Conservation (phyloP, 2,888 invertebrate species). For the Hecatera dysodea region DNA sequence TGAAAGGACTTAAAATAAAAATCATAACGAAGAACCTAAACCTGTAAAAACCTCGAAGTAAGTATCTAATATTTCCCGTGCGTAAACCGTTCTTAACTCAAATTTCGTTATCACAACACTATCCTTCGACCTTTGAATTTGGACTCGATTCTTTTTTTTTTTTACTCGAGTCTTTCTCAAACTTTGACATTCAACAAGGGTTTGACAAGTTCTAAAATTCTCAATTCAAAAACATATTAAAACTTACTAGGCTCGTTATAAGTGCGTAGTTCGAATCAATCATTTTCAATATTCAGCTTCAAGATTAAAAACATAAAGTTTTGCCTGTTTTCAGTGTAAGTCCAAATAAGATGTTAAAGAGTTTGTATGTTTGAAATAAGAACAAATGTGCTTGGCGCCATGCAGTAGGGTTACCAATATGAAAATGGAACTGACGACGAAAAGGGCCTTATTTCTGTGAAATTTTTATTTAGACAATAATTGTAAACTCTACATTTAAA, state of each 20-base stretch:
- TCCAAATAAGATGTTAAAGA: slow-evolving; percentile 31
- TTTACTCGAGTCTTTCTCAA: not conserved
- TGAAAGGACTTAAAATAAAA: too few species aligned
- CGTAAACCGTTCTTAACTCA: too few species aligned
- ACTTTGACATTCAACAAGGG: not conserved
- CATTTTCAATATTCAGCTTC: not conserved
- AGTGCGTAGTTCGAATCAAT: not conserved
- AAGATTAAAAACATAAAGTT: not conserved
- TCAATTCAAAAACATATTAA: too few species aligned
- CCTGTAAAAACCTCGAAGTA: too few species aligned
- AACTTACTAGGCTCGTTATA: not conserved
- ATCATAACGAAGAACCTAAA: too few species aligned
- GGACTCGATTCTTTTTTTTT: too few species aligned
- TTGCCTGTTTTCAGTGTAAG: not conserved
- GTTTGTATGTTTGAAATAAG: slow-evolving; percentile 60
- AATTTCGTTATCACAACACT: too few species aligned
- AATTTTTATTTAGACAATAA: too few species aligned
- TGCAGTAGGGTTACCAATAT: slow-evolving; percentile 37
- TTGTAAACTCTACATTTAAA: too few species aligned
- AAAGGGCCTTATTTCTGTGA: not conserved
- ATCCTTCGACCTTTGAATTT: too few species aligned
- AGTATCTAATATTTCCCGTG: too few species aligned
- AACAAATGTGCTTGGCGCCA: slow-evolving; percentile 63
- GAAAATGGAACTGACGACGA: not conserved
- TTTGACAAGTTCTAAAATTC: not conserved